Evolutionary conservation across 2,888 invertebrate genomes (phyloP).

Genomic region (Apoda limacodes): DNA sequence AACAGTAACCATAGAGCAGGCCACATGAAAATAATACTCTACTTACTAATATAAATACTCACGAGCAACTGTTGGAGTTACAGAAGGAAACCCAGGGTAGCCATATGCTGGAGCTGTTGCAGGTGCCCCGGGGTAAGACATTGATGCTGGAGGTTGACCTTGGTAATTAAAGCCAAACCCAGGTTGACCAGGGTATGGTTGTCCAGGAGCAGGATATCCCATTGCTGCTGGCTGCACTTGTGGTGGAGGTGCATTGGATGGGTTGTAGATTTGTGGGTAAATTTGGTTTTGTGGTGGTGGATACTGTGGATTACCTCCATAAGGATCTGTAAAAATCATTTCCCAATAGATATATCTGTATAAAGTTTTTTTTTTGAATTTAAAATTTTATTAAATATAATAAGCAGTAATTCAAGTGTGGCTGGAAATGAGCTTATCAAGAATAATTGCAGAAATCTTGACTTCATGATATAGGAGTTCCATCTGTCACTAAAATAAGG

Average conservation of each 20-base stretch:
- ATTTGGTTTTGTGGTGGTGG: slow-evolving; percentile 43
- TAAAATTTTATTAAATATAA: no score
- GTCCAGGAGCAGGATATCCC: slow-evolving; percentile 1
- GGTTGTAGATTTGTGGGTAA: slow-evolving; percentile 44
- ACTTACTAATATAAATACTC: no score
- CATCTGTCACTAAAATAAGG: no score
- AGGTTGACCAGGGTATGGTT: slow-evolving; percentile 18
- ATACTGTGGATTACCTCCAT: slow-evolving; percentile 38
- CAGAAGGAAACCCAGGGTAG: slow-evolving; percentile 22
- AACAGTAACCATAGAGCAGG: no score
- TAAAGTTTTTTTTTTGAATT: no score
- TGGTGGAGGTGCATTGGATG: slow-evolving; percentile 33
- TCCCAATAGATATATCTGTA: no score
- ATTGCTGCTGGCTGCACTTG: slow-evolving; percentile 13
- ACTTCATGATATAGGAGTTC: no score
- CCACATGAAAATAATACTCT: no score
- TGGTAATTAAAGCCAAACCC: slow-evolving; percentile 24
- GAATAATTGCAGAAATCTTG: no score
- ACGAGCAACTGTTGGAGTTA: slow-evolving; percentile 20
- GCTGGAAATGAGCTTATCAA: no score
- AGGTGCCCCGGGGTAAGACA: slow-evolving; percentile 35
- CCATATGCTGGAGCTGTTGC: slow-evolving; percentile 22
- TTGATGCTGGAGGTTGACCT: slow-evolving; percentile 29
- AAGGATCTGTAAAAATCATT: slow-evolving; percentile 44
- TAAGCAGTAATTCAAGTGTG: no score